These are phyloP conservation scores for Athetis lepigone DNA, from an alignment of 2,888 invertebrate species.

Conservation along the genomic window DNA sequence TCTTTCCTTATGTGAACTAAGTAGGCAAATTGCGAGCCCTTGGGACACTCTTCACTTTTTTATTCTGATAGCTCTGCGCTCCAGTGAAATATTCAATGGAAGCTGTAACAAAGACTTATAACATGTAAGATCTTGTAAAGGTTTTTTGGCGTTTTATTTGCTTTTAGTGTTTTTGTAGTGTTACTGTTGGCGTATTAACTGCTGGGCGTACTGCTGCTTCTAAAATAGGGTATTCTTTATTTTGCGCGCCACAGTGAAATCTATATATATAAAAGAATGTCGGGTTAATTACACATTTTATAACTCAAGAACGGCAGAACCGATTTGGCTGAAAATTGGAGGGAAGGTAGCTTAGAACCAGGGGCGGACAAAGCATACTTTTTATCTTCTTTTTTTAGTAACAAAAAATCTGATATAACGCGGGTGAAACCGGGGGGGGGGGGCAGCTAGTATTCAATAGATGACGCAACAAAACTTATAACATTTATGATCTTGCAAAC, in stretches of 20 bases:
- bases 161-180: constrained; percentile 11
- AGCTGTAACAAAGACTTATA: constrained; percentile 44
- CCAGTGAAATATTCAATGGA: constrained; percentile 58
- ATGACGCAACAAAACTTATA: constrained; percentile 42
- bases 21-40: constrained; percentile 56
- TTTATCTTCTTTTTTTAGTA: too few relatives aligned
- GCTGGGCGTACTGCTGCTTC: neutral
- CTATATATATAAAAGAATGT: too few relatives aligned
- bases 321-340: too few relatives aligned
- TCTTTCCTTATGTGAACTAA: constrained; percentile 53
- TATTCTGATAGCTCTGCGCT: constrained; percentile 42
- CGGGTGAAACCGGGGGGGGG: too few relatives aligned
- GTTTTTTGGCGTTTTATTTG: constrained; percentile 8
- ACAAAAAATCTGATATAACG: too few relatives aligned
- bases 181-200: too few relatives aligned
- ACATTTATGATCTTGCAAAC: constrained; percentile 12
- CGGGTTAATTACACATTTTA: too few relatives aligned
- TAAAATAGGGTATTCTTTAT: too few relatives aligned
- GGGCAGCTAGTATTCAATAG: constrained; percentile 60
- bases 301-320: too few relatives aligned
- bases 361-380: too few relatives aligned
- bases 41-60: constrained; percentile 52
- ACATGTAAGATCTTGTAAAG: constrained; percentile 13
- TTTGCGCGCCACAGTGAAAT: constrained; percentile 38
- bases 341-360: too few relatives aligned